Evolutionary conservation across 2,888 invertebrate genomes (phyloP).

Genomic region (Eupithecia inturbata): DNA sequence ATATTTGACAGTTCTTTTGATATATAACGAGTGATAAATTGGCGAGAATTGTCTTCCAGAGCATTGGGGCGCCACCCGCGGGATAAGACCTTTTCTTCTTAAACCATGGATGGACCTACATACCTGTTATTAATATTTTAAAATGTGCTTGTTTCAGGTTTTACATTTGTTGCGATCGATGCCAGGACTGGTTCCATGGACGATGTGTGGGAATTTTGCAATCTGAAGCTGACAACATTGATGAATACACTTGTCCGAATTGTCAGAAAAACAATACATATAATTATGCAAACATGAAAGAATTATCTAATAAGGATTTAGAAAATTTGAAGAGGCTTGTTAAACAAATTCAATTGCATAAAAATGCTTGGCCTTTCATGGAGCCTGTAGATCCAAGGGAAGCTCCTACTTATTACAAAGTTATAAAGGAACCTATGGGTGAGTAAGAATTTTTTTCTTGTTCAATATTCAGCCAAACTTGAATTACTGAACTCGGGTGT

Average conservation of each 20-base stretch:
- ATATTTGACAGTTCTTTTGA: too few species aligned
- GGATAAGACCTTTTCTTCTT: not conserved
- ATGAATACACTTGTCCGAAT: slow-evolving; percentile 98
- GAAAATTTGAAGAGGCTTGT: slow-evolving; percentile 93
- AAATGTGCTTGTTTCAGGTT: slow-evolving; percentile 86
- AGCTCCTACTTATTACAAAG: slow-evolving; percentile 98
- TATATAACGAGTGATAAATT: too few species aligned
- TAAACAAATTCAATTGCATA: slow-evolving; percentile 95
- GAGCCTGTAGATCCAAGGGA: slow-evolving; percentile 98
- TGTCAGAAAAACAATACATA: slow-evolving; percentile 96
- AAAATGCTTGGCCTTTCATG: slow-evolving; percentile 99
- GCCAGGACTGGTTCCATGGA: slow-evolving; percentile 99
- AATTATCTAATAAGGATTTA: slow-evolving; percentile 90
- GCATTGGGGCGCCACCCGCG: not conserved
- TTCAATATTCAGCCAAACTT: not conserved
- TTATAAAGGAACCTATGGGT: slow-evolving; percentile 98
- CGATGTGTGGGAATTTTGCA: slow-evolving; percentile 97
- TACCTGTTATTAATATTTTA: not conserved
- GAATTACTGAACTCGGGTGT: not conserved
- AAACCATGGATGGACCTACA: not conserved
- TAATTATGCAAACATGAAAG: slow-evolving; percentile 95
- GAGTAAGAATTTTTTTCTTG: slow-evolving; percentile 62
- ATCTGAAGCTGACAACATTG: slow-evolving; percentile 96
- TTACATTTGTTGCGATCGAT: slow-evolving; percentile 99
- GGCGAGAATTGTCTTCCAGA: too few species aligned